Conservation (phyloP, 1,140 invertebrate genomes). For the Drosophila littoralis region DNA sequence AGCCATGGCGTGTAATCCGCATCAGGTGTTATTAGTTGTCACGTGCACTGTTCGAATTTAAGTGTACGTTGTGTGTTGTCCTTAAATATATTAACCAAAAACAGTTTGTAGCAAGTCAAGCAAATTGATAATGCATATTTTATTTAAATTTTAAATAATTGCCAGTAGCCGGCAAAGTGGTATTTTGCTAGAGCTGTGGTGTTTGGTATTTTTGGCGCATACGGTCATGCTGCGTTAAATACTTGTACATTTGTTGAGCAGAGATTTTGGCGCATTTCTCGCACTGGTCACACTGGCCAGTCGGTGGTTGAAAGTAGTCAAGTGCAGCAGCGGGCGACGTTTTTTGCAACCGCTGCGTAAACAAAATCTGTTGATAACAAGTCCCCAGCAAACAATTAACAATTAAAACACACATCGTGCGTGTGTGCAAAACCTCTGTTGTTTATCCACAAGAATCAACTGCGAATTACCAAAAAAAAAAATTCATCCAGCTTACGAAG, state of each 20-base stretch:
- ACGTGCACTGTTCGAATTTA: neutral
- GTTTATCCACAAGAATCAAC: neutral
- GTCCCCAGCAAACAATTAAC: constrained; percentile 3
- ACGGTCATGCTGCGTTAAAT: neutral
- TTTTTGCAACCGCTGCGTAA: constrained; percentile 43
- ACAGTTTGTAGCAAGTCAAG: neutral
- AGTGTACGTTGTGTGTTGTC: constrained; percentile 23
- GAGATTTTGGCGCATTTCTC: neutral
- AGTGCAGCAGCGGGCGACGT: constrained; percentile 36
- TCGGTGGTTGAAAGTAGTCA: constrained; percentile 53
- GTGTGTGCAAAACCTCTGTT: neutral
- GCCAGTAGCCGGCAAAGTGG: neutral
- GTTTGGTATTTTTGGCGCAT: constrained; percentile 22
- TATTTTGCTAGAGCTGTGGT: neutral
- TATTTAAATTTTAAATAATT: neutral
- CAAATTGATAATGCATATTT: neutral
- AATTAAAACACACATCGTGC: constrained; percentile 10
- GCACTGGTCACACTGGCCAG: constrained; percentile 32
- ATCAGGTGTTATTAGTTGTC: constrained; percentile 4
- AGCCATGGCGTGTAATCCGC: constrained; percentile 3
- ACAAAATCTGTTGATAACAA: constrained; percentile 48
- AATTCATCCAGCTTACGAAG: constrained; percentile 34
- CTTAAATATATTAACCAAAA: constrained; percentile 30
- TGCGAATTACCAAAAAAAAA: constrained; percentile 1
- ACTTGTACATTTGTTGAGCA: neutral